Evolutionary conservation across 2,888 invertebrate genomes (phyloP), one percentile per base, ranked within the genome.

Genomic region (Gymnocheta viridis): DNA sequence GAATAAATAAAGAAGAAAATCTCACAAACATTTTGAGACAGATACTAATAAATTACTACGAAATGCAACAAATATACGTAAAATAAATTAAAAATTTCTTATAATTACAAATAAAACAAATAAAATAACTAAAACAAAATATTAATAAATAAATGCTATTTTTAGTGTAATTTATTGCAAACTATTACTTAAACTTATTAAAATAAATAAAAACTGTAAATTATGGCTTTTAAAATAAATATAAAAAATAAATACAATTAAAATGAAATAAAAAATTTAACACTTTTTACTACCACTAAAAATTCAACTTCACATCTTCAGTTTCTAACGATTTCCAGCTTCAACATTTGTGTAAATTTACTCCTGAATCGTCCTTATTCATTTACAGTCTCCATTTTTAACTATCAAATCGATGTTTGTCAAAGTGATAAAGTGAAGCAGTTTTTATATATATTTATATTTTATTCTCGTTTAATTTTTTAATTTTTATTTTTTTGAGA

Each of bases 11-110:
- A 67, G 58, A 72, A 32, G 29, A 60, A 35, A 64, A n/a, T 24
- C 62, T 19, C 54, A 69, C 49, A 69, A 74, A 82, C 24, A 79
- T 67, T 82, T 66, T 77, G 73, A 82, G 70, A 81, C n/a, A n/a
- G n/a, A n/a, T n/a, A n/a, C n/a, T n/a, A n/a, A n/a, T n/a, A n/a
- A n/a, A n/a, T n/a, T 54, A 69, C 51, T n/a, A 32, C 27, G 44
- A 79, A 76, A 60, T 77, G 79, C 69, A 86, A 87, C 86, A 86
- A 85, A 87, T 85, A 87, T 87, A 87, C 87, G 87, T 87, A 87
- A 86, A 85, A 64, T 56, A 86, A 86, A 82, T 73, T 77, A 0
- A 44, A 79, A 64, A 51, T 27, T 84, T 73, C 35, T 62, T 78
- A 77, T 73, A 78, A 54, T 22, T 47, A 69, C 22, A 58, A 24